Percentiles rank a stretch among this genome's conserved stretches.
phyloP scores from a whole-genome alignment of 1,140 invertebrate genomes.

The Camponotus vicinus region DNA sequence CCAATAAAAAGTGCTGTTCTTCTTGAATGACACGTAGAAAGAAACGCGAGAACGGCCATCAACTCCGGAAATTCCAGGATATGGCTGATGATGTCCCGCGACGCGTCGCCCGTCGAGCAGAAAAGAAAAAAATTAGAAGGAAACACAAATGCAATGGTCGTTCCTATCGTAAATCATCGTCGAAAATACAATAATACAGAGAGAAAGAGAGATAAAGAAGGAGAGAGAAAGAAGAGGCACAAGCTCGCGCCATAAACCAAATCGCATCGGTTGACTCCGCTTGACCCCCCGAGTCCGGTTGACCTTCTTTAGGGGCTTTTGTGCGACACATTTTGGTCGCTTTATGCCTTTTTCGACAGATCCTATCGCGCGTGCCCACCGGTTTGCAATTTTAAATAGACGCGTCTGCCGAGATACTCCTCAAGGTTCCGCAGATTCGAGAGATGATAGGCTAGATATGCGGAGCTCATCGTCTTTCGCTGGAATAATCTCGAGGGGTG shows the following conservation, averaged over 20 bases:
- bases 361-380: constrained; percentile 28
- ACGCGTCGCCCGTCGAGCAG: constrained; percentile 22
- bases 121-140: constrained; percentile 31
- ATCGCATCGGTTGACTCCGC: constrained; percentile 75
- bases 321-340: constrained; percentile 69
- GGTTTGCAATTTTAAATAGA: constrained; percentile 69
- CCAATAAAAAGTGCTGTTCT: neutral
- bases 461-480: constrained; percentile 66
- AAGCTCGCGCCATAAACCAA: constrained; percentile 74
- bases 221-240: constrained; percentile 44
- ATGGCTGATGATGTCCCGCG: constrained; percentile 14
- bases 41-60: constrained; percentile 11
- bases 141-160: constrained; percentile 45
- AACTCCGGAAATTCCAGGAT: constrained; percentile 29
- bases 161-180: constrained; percentile 73
- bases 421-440: constrained; percentile 66
- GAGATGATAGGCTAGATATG: constrained; percentile 65
- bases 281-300: constrained; percentile 72
- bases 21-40: constrained; percentile 16
- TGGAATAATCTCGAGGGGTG: constrained; percentile 20
- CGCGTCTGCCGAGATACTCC: constrained; percentile 58
- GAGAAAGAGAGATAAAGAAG: too few relatives aligned
- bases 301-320: constrained; percentile 69
- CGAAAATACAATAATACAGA: constrained; percentile 74
- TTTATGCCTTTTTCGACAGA: constrained; percentile 67